These are phyloP conservation scores for Corydoras sp. DNA, from an alignment of 2,113 vertebrate species.

Conservation along the genomic window DNA sequence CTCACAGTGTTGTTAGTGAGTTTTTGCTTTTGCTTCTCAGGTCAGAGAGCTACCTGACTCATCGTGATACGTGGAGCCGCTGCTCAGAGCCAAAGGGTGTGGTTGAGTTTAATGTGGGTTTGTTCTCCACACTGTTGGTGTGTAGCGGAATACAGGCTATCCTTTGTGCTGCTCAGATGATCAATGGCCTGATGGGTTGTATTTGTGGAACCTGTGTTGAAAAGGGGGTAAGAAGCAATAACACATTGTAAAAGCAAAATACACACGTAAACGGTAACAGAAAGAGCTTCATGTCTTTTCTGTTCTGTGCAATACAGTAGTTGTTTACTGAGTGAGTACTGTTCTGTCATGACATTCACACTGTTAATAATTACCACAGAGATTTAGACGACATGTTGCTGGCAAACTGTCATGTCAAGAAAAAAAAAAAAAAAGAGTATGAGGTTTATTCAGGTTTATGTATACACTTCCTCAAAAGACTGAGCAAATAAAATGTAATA, in stretches of 20 bases:
- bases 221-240: constrained; percentile 49
- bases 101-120: constrained; percentile 59
- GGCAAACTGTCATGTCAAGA: no score
- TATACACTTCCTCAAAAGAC: no score
- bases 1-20: not conserved
- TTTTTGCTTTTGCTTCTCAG: constrained; percentile 35
- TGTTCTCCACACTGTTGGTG: constrained; percentile 62
- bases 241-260: not conserved
- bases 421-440: no score
- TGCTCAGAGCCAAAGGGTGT: constrained; percentile 57
- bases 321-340: no score
- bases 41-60: constrained; percentile 49
- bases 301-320: no score
- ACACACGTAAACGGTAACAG: not conserved
- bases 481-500: no score
- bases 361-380: no score
- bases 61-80: not conserved
- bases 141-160: constrained; percentile 54
- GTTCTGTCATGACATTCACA: no score
- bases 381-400: no score
- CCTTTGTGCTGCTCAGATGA: constrained; percentile 63
- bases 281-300: no score
- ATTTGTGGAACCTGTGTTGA: constrained; percentile 63
- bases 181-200: constrained; percentile 69
- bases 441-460: no score